A percentile compares a stretch with the other conserved stretches of the same genome.
phyloP scores from a whole-genome alignment of 2,113 vertebrate genomes.

The Canis aureus region DNA sequence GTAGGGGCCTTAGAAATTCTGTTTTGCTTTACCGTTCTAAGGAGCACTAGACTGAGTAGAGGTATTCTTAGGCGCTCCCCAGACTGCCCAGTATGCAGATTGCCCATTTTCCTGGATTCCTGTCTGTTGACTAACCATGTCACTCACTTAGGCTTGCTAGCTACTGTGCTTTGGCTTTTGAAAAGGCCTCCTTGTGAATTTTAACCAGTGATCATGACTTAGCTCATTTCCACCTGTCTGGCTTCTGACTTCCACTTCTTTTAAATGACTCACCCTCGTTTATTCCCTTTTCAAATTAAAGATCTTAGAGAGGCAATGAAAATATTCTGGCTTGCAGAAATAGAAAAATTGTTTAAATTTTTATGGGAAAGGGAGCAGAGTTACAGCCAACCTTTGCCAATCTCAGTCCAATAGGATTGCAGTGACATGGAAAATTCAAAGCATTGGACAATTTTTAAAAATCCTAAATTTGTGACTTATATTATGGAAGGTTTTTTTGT shows the following conservation, averaged over 20 bases:
- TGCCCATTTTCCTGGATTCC: background rate
- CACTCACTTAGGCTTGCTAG: background rate
- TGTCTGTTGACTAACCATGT: background rate
- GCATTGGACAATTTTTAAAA: background rate
- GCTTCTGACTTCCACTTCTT: background rate
- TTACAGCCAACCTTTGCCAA: background rate
- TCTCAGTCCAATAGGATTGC: background rate
- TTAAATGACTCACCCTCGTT: background rate
- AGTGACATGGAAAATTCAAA: conserved; percentile 31
- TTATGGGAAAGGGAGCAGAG: background rate
- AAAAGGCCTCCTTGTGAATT: background rate
- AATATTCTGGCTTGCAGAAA: background rate
- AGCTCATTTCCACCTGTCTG: background rate
- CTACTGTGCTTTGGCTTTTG: background rate
- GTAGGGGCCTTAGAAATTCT: background rate
- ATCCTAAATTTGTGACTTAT: conserved; percentile 4
- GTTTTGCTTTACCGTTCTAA: background rate
- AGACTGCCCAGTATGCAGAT: background rate
- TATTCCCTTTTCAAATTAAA: conserved; percentile 9
- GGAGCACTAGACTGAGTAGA: background rate
- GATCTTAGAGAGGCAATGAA: background rate
- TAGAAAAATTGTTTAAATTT: conserved; percentile 24
- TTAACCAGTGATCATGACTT: background rate
- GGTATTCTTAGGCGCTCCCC: background rate
- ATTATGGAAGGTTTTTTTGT: conserved; percentile 16